Base-by-base conservation (phyloP, 2,797 vertebrate genomes). In the Malurus leucopterus region DNA sequence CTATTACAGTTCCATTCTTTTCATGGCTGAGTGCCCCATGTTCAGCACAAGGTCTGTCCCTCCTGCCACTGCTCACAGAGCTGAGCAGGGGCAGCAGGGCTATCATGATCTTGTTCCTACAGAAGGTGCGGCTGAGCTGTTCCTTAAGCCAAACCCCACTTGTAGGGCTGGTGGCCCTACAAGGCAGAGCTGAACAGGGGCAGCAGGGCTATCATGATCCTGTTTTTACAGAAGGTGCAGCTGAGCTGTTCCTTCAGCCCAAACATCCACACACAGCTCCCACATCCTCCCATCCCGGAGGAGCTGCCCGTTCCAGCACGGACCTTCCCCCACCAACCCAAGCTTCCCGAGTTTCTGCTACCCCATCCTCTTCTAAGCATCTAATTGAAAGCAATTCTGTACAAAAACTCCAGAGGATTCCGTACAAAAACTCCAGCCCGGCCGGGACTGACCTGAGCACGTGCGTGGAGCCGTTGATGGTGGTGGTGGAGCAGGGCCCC, bases 401-500 rank as follows among this genome's bases (percentile, higher is more conserved):
- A 26, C 0, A 3, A 49, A 38, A 72, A 11, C 40, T 24, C 47
- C 8, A 8, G 14, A 57, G 30, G 62, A 75, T 23, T 23, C 32
- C 26, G 20, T 17, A 20, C 19, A 36, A 36, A 36, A 36, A 36
- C 36, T 36, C 36, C 36, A 36, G 36, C 36, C 36, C 36, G 36
- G 11, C 21, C 44, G 12, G 9, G 6, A 13, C 99, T 98, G 97
- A 99, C 99, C 99, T 99, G 95, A 99, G 98, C 21, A 99, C 98
- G 29, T 99, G 99, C 8, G 99, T 98, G 53, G 99, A 99, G 86
- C 98, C 99, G 44, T 99, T 99, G 97, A 99, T 98, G 95, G 99
- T 99, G 44, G 99, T 98, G 85, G 98, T 98, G 20, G 98, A 97
- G 95, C 99, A 99, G 58, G 98, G 98, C 18, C 98, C 94, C 2